Evolutionary conservation across 2,888 invertebrate genomes (phyloP), one percentile per base, ranked within the genome.

Genomic region (Trachelus iudaicus): DNA sequence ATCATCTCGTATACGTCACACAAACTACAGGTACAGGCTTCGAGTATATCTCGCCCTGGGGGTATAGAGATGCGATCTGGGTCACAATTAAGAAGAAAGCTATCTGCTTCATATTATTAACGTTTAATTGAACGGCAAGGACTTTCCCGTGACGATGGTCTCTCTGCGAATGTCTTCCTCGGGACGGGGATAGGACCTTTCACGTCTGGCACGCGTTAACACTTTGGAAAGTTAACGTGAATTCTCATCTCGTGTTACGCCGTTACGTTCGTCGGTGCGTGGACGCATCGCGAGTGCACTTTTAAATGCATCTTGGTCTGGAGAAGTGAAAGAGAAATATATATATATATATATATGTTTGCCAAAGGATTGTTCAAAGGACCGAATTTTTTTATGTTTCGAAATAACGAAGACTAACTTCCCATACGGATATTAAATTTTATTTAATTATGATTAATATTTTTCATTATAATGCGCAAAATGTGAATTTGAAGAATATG

Each of bases 1-100:
- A 1, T 56, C 23, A 2, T 56, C 56, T 56, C 56, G 56, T 23
- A 6, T 23, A 56, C 56, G 56, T 56, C 56, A 56, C 23, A 23
- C 15, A 56, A 56, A 56, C 23, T 56, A 56, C 9, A 23, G 40
- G 6, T 23, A 40, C 15, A 56, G 56, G 56, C 56, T 23, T 56
- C 56, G 9, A 23, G 23, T 56, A 9, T 56, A 56, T 73, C 69
- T 75, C 78, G 80, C 77, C 31, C 77, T 56, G 33, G 76, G 80
- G 81, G 78, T 78, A 82, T 77, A 79, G 80, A 2, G 9, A 23
- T 9, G 76, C 80, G 79, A 86, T 85, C 82, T 84, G 84, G 86
- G 86, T 85, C 86, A 82, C 83, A 83, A 83, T 84, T 82, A 85
- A 85, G 82, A 86, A 84, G 86, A 86, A 86, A 86, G 86, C 83